phyloP scores from a whole-genome alignment of 2,797 vertebrate genomes.

The Helicolenus hilgendorfi region DNA sequence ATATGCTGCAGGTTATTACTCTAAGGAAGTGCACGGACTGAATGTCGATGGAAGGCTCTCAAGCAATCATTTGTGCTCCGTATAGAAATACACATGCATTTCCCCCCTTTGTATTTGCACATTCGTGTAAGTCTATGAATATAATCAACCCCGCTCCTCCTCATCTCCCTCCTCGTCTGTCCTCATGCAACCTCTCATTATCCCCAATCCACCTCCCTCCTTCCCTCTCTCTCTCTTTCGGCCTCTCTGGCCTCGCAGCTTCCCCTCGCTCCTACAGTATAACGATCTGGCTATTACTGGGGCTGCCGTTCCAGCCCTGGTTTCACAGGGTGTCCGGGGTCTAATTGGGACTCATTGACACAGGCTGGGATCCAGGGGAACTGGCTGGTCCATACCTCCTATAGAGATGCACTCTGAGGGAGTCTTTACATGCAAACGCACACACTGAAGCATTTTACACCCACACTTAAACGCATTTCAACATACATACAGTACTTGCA shows the following conservation, averaged over 20 bases:
- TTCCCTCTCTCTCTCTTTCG: neutral
- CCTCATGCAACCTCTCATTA: slow-evolving; percentile 72
- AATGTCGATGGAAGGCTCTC: neutral
- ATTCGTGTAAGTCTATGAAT: slow-evolving; percentile 12
- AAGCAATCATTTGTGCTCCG: neutral
- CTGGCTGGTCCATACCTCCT: neutral
- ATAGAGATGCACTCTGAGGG: slow-evolving; percentile 5
- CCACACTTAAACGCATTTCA: neutral
- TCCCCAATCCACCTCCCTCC: slow-evolving; percentile 40
- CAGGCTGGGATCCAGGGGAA: slow-evolving; percentile 2
- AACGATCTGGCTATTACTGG: slow-evolving; percentile 71
- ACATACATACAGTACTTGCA: neutral
- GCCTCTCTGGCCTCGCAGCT: slow-evolving; percentile 22
- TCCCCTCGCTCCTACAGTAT: slow-evolving; percentile 35
- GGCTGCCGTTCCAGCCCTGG: slow-evolving; percentile 50
- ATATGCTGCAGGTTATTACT: slow-evolving; percentile 18
- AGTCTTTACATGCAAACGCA: slow-evolving; percentile 9
- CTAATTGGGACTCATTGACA: slow-evolving; percentile 69
- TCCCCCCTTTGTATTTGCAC: neutral
- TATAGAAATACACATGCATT: neutral
- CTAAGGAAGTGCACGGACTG: neutral
- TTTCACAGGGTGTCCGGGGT: slow-evolving; percentile 60
- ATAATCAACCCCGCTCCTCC: slow-evolving; percentile 32
- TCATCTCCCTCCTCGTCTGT: slow-evolving; percentile 20
- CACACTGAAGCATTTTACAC: neutral